Evolutionary conservation across 2,888 invertebrate genomes (phyloP).

Genomic region (Epinotia brunnichana): DNA sequence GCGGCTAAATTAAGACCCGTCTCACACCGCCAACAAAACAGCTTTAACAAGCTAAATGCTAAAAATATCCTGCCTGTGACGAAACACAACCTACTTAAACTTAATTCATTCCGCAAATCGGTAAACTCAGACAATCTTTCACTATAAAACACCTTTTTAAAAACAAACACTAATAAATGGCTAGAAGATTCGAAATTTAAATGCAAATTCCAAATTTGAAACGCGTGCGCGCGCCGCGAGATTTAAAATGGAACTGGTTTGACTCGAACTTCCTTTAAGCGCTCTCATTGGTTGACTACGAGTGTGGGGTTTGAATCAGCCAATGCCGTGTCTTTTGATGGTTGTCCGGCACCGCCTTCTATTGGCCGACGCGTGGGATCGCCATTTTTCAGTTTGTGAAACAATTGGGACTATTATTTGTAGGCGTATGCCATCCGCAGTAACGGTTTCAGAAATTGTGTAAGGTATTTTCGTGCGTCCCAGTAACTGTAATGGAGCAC

Average conservation of each 20-base stretch:
- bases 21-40: constrained; percentile 71
- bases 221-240: constrained; percentile 66
- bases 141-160: constrained; percentile 40
- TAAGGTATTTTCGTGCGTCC: constrained; percentile 66
- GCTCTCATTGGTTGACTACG: constrained; percentile 66
- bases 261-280: constrained; percentile 69
- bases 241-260: constrained; percentile 81
- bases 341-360: constrained; percentile 71
- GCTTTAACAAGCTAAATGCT: constrained; percentile 80
- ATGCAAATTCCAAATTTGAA: constrained; percentile 58
- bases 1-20: constrained; percentile 80
- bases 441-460: constrained; percentile 63
- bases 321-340: constrained; percentile 60
- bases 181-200: constrained; percentile 54
- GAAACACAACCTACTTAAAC: constrained; percentile 75
- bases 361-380: constrained; percentile 72
- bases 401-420: constrained; percentile 75
- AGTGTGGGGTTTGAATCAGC: constrained; percentile 59
- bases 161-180: constrained; percentile 44
- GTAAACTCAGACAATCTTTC: constrained; percentile 32
- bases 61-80: constrained; percentile 75
- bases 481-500: constrained; percentile 54
- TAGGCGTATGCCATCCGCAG: constrained; percentile 65
- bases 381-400: constrained; percentile 80
- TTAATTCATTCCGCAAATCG: constrained; percentile 30